These are phyloP conservation scores for Laterallus jamaicensis DNA, from an alignment of 2,113 vertebrate genomes.

Conservation along the genomic window DNA sequence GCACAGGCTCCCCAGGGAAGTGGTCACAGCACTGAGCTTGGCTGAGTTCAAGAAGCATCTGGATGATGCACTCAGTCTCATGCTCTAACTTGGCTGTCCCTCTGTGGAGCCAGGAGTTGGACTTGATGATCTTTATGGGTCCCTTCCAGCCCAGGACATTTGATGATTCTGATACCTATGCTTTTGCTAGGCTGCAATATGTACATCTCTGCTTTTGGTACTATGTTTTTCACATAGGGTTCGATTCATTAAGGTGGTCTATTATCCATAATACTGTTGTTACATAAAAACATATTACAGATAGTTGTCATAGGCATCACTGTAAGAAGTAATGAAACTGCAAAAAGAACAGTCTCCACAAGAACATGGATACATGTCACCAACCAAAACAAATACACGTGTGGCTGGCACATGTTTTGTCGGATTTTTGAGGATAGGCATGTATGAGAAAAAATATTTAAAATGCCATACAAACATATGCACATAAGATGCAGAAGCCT, in stretches of 20 bases:
- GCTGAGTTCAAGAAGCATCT: too few relatives aligned
- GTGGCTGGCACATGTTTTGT: not conserved
- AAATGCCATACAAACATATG: not conserved
- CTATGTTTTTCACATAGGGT: not conserved
- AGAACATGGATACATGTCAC: not conserved
- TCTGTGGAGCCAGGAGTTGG: too few relatives aligned
- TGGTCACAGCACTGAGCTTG: too few relatives aligned
- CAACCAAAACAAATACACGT: not conserved
- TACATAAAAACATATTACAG: not conserved
- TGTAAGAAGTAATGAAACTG: not conserved
- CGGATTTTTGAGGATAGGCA: not conserved
- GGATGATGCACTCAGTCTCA: too few relatives aligned
- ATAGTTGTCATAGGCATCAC: not conserved
- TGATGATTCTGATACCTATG: too few relatives aligned
- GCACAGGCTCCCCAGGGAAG: too few relatives aligned
- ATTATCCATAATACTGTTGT: not conserved
- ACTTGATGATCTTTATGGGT: too few relatives aligned
- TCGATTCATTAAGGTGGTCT: not conserved
- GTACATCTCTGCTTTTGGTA: not conserved
- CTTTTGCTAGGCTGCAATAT: not conserved
- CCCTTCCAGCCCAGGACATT: too few relatives aligned
- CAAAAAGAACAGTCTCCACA: not conserved
- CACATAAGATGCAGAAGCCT: not conserved
- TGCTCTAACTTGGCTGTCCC: too few relatives aligned
- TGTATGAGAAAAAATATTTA: not conserved